Base-by-base conservation (phyloP, 2,113 vertebrate genomes). In the Coturnix japonica region DNA sequence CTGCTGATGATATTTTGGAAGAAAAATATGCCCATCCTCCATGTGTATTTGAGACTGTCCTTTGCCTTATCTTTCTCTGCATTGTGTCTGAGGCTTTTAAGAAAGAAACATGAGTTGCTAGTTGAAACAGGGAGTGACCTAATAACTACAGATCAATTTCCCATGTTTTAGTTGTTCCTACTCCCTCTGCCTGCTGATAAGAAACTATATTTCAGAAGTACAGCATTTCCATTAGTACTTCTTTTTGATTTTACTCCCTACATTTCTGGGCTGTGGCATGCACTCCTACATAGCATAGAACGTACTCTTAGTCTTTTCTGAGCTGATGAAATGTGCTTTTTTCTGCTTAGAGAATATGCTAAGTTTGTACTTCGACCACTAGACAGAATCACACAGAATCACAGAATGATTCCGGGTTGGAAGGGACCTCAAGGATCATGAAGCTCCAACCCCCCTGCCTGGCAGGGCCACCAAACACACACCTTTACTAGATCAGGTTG, bases 41-140 rank as follows among this genome's bases (percentile, higher is more conserved):
- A 4, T 0, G 0, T 44, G 30, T 59, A 10, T 61, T 81, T 74
- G 56, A 57, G 35, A 28, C 33, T 54, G 6, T 8, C 41, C 21
- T 77, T 77, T 66, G 8, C 44, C 17, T 35, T 33, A 15, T 53
- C 26, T n/a, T 0, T 0, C 2, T 0, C 76, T 51, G 23, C 47
- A 19, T 19, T 65, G 35, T 41, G 35, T 37, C 51, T 1, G 13
- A 81, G 15, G 11, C 26, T 73, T 72, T 89, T 39, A 44, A 22
- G 69, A 73, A 74, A 35, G 35, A 73, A 69, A 31, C 30, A 17
- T 19, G 39, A 56, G 16, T 30, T 84, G 31, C 17, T 18, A 10
- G 11, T 21, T 59, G 47, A 67, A 86, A 54, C 2, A 59, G 18
- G 33, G 31, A 80, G 53, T 72, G 9, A 51, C 33, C 7, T 41